Conservation (phyloP, 2,888 invertebrate species). For the Uropetala carovei region DNA sequence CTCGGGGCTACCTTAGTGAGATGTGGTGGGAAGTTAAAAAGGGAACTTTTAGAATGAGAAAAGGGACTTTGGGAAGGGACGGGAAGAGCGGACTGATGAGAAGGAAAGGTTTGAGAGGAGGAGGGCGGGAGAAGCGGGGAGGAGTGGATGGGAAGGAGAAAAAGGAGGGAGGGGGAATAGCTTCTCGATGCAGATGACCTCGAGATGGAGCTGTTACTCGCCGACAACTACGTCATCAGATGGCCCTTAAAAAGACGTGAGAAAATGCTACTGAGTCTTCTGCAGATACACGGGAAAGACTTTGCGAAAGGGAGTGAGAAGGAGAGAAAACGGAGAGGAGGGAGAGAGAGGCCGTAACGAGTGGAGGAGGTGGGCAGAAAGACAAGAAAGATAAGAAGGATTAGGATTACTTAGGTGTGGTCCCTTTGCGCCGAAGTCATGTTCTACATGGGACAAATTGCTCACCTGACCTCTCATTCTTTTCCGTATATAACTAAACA, state of each 20-base stretch:
- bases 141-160: background rate
- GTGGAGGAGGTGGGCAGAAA: background rate
- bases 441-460: background rate
- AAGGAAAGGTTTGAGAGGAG: background rate
- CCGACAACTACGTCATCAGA: slow-evolving; percentile 29
- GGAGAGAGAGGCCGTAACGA: background rate
- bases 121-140: background rate
- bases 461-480: background rate
- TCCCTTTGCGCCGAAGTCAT: background rate
- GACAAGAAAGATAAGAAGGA: background rate
- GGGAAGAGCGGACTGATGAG: background rate
- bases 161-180: background rate
- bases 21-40: background rate
- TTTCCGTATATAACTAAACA: background rate
- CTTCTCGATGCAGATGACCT: slow-evolving; percentile 15
- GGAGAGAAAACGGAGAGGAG: background rate
- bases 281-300: background rate
- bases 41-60: no score
- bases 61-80: background rate
- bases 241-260: slow-evolving; percentile 54
- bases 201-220: slow-evolving; percentile 19
- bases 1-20: background rate
- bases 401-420: slow-evolving; percentile 6
- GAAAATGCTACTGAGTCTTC: slow-evolving; percentile 45
- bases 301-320: background rate